Evolutionary conservation across 2,113 vertebrate species (phyloP).

Genomic region (Limnothrissa miodon): DNA sequence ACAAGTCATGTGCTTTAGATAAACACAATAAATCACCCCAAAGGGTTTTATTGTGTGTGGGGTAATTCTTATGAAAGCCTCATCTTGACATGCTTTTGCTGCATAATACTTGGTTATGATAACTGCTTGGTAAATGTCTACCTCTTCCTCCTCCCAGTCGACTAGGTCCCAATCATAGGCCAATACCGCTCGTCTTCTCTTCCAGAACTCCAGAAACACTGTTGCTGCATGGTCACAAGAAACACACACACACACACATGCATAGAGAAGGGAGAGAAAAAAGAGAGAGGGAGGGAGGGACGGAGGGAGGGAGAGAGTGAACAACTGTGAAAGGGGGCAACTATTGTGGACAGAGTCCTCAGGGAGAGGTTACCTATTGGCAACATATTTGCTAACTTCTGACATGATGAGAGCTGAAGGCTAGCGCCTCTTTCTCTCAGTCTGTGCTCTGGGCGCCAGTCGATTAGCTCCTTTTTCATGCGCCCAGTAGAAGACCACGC

Average conservation of each 20-base stretch:
- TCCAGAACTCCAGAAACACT: conserved; percentile 98
- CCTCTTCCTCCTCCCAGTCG: conserved; percentile 99
- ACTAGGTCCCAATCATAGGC: conserved; percentile 98
- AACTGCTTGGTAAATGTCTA: conserved; percentile 52
- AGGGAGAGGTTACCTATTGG: conserved; percentile 1
- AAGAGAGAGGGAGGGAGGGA: conserved; percentile 4
- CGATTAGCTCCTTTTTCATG: not conserved
- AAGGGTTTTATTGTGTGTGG: not conserved
- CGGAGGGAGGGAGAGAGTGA: not conserved
- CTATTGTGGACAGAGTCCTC: conserved; percentile 14
- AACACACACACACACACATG: not conserved
- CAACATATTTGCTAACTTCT: conserved; percentile 14
- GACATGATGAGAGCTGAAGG: conserved; percentile 3
- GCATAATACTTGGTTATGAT: not conserved
- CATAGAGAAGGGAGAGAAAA: not conserved
- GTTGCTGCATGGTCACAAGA: conserved; percentile 75
- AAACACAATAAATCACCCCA: not conserved
- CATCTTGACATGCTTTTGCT: not conserved
- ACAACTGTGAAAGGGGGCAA: not conserved
- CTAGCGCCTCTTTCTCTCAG: not conserved
- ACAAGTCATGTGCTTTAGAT: not conserved
- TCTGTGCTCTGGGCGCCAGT: not conserved
- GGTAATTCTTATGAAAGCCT: not conserved
- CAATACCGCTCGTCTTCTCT: conserved; percentile 89
- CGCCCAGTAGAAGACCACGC: not conserved